phyloP scores from a whole-genome alignment of 2,797 vertebrate species.

The Petrocephalus sullivani region DNA sequence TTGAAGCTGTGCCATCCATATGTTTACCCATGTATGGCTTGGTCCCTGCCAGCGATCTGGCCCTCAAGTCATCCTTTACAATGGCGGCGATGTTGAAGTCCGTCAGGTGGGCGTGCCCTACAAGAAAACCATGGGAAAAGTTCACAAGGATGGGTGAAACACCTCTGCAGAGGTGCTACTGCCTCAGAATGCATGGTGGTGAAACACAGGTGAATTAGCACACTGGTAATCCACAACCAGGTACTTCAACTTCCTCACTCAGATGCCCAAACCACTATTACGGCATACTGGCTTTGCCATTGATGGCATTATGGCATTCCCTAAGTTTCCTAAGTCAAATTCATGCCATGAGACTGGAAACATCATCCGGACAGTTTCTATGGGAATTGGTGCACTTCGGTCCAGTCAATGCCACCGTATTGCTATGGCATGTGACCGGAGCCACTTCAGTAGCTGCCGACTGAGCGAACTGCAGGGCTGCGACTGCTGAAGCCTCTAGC shows the following conservation, averaged over 20 bases:
- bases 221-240: neutral
- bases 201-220: neutral
- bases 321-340: neutral
- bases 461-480: neutral
- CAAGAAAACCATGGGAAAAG: constrained; percentile 14
- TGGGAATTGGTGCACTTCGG: constrained; percentile 11
- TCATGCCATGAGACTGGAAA: neutral
- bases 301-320: neutral
- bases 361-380: neutral
- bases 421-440: constrained; percentile 5
- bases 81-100: constrained; percentile 94
- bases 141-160: neutral
- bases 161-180: neutral
- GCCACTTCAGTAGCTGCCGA: constrained; percentile 30
- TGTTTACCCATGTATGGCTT: constrained; percentile 94
- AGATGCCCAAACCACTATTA: neutral
- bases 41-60: constrained; percentile 88
- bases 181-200: neutral
- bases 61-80: constrained; percentile 74
- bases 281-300: too few species aligned
- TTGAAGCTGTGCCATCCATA: neutral
- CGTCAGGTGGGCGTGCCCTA: constrained; percentile 89
- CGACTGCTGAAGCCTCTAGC: neutral
- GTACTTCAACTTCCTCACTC: neutral
- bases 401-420: constrained; percentile 46